Base-by-base conservation (phyloP, 2,797 vertebrate species). In the Nasua narica region DNA sequence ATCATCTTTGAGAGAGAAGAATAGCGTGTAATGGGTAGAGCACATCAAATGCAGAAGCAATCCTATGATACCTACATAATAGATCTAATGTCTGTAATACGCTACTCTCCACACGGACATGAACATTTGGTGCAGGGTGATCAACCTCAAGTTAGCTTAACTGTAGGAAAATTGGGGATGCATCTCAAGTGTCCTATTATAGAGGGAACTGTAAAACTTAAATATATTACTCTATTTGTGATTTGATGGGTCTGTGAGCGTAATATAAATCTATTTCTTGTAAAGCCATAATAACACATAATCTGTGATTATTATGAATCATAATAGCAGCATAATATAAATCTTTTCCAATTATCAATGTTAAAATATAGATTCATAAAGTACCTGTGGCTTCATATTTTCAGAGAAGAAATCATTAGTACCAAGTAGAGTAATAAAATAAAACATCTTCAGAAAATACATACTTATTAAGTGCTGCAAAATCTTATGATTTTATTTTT, bases 401-500 rank as follows among this genome's bases (percentile, higher is more conserved):
- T 85, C 43, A 95, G n/a, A 77, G 58, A 91, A 78, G 16, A 58
- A 7, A 81, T 89, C 19, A 70, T 58, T 56, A 69, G 21, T 62
- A 78, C 4, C 29, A 91, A 70, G 14, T 15, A 35, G 19, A 72
- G 10, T 54, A 84, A 94, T 69, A 54, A 92, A 89, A 50, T 9
- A 87, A 94, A 89, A 54, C 12, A 46, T 37, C 4, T 46, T 95
- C 54, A 81, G 43, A 37, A 77, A 95, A 50, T 56, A 48, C 5
- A 58, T 58, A 10, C 0, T 0, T 50, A 67, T 32, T 56, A 96
- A 91, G 29, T 76, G 29, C n/a, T 46, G 5, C 16, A 62, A 62
- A 93, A 87, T 37, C 43, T 90, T 67, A 50, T 56, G 14, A 27
- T 90, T 95, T 95, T 93, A 67, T 43, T 95, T 43, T 85, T 96